Percentiles rank a stretch among this genome's conserved stretches.
These are phyloP conservation scores for Myotis myotis DNA, from an alignment of 2,797 vertebrate species.

Conservation along the genomic window DNA sequence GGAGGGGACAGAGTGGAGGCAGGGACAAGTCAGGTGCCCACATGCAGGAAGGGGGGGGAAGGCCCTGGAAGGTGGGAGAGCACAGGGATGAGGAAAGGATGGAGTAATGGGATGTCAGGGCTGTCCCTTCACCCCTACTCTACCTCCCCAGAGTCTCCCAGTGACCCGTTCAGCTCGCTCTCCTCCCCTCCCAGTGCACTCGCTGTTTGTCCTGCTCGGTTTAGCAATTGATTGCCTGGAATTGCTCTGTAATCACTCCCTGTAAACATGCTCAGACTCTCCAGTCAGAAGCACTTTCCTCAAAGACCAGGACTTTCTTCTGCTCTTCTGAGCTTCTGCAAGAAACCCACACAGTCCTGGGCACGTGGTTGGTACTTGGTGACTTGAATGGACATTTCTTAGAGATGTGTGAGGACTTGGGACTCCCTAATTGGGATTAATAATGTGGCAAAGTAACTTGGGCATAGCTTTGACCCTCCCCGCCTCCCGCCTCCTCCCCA, in stretches of 20 bases:
- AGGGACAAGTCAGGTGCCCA: not conserved
- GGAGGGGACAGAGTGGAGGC: not conserved
- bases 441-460: not conserved
- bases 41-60: not conserved
- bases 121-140: too few relatives aligned
- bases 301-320: not conserved
- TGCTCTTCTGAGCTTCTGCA: not conserved
- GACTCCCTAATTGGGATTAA: not conserved
- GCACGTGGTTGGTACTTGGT: not conserved
- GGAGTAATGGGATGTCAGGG: not conserved
- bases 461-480: not conserved
- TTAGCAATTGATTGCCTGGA: not conserved
- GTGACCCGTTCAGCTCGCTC: not conserved
- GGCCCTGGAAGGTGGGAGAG: not conserved
- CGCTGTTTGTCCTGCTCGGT: not conserved
- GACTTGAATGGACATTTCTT: not conserved
- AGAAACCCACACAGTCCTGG: not conserved
- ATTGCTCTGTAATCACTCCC: rapidly evolving
- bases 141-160: not conserved
- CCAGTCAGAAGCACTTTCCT: not conserved
- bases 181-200: rapidly evolving
- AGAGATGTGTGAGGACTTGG: not conserved
- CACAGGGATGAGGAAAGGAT: not conserved
- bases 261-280: not conserved
- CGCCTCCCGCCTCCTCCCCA: too few relatives aligned